A percentile compares a stretch with the other conserved stretches of the same genome.
phyloP scores from a whole-genome alignment of 2,797 vertebrate genomes.

The Haliaeetus vocifer region DNA sequence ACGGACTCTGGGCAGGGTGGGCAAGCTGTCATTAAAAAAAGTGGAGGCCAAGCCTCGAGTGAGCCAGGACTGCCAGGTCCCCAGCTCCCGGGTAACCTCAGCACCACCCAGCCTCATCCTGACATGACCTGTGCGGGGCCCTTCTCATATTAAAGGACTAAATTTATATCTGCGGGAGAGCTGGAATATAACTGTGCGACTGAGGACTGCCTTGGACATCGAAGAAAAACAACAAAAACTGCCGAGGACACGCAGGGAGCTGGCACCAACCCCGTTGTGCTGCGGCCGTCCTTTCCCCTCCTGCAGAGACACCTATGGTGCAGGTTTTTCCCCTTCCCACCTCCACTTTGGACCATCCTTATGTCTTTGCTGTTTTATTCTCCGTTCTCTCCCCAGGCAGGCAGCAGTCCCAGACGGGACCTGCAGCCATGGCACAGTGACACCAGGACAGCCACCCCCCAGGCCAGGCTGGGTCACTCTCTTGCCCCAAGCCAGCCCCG shows the following conservation, averaged over 20 bases:
- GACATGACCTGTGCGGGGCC: not conserved
- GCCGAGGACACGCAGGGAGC: not conserved
- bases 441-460: not conserved
- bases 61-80: not conserved
- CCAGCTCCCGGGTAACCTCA: not conserved
- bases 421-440: not conserved
- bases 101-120: not conserved
- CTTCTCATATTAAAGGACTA: not conserved
- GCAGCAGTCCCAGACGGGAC: not conserved
- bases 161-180: not conserved
- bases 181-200: not conserved
- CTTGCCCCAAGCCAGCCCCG: fast-evolving
- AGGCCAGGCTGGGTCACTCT: not conserved
- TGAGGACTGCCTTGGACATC: not conserved
- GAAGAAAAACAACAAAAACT: not conserved
- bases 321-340: not conserved
- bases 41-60: not conserved
- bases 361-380: not conserved
- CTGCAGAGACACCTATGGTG: not conserved
- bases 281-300: not conserved
- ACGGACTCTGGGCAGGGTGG: not conserved
- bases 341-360: not conserved
- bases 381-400: fast-evolving
- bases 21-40: not conserved
- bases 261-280: fast-evolving